Base-by-base conservation (phyloP, 2,888 invertebrate genomes). In the Chaitophorus viminalis region DNA sequence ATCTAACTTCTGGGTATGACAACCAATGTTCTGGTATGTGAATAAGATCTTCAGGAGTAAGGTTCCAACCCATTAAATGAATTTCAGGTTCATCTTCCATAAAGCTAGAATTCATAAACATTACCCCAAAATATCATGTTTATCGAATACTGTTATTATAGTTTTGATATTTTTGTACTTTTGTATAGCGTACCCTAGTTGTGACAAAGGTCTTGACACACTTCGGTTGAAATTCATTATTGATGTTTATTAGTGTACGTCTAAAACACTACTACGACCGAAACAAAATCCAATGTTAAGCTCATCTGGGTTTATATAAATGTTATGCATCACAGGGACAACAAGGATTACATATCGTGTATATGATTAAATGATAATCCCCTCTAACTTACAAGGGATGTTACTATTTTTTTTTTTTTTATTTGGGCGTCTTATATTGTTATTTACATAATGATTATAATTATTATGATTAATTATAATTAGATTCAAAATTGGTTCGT, bases 21-120 rank as follows among this genome's bases (percentile, higher is more conserved):
- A 96, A 93, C 97, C 97, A 97, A 92, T 97, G 96, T 86, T 92
- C 92, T 14, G 95, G 95, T 90, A 97, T 94, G 90, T 95, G 94
- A 65, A 94, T 93, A 89, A 96, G 92, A 90, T 96, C 95, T 81
- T 95, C 95, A 46, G 95, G 94, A 17, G 95, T 94, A 54, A 97
- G 93, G 91, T 96, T 95, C 93, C 95, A 96, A 25, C 90, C 90
- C 83, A 90, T 79, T 60, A 88, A 75, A 54, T 88, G 87, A 9
- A 17, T 17, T 70, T 88, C 89, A 1, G 78, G 65, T 17, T 88
- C 83, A 4, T 79, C 68, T 68, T 86, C 89, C 83, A 39, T 54
- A 14, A 74, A 39, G 31, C 87, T 87, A 75, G n/a, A 81, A 81
- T 52, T 54, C 5, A 21, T 77, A 29, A 60, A 75, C 60, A n/a